phyloP scores from a whole-genome alignment of 1,140 invertebrate genomes.

The Euwallacea fornicatus region DNA sequence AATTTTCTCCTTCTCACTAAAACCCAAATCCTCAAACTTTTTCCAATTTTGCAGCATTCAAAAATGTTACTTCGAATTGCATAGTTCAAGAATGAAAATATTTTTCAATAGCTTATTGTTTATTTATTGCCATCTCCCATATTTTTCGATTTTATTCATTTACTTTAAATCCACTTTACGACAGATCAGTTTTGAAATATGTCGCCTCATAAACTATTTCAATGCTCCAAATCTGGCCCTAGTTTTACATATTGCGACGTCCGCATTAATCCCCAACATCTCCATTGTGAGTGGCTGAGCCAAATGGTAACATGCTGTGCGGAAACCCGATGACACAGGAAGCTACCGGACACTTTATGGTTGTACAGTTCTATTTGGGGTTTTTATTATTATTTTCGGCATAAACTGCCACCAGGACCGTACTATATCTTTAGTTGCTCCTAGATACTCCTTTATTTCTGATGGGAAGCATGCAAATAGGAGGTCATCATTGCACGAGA shows the following conservation, averaged over 20 bases:
- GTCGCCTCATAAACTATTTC: slow-evolving; percentile 11
- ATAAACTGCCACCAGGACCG: not conserved
- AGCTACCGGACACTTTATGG: slow-evolving; percentile 26
- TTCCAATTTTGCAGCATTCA: too few relatives aligned
- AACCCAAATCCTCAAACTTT: too few relatives aligned
- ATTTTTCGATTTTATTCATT: too few relatives aligned
- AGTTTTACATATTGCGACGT: slow-evolving; percentile 24
- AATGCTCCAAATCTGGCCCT: slow-evolving; percentile 16
- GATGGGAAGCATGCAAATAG: not conserved
- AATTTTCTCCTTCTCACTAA: too few relatives aligned
- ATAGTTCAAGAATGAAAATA: too few relatives aligned
- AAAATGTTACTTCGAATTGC: too few relatives aligned
- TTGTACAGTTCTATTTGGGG: slow-evolving; percentile 26
- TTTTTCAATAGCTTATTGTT: too few relatives aligned
- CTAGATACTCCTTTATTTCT: not conserved
- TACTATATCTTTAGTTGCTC: too few relatives aligned
- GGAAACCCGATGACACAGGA: slow-evolving; percentile 29
- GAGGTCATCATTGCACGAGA: too few relatives aligned
- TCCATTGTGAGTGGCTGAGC: slow-evolving; percentile 18
- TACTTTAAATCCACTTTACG: too few relatives aligned
- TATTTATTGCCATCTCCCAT: too few relatives aligned
- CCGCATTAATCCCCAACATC: slow-evolving; percentile 20
- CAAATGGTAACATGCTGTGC: slow-evolving; percentile 28
- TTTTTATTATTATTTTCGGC: slow-evolving; percentile 5
- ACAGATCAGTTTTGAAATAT: not conserved